Conservation (phyloP, 2,113 vertebrate genomes). For the Neodon shergylaensis region DNA sequence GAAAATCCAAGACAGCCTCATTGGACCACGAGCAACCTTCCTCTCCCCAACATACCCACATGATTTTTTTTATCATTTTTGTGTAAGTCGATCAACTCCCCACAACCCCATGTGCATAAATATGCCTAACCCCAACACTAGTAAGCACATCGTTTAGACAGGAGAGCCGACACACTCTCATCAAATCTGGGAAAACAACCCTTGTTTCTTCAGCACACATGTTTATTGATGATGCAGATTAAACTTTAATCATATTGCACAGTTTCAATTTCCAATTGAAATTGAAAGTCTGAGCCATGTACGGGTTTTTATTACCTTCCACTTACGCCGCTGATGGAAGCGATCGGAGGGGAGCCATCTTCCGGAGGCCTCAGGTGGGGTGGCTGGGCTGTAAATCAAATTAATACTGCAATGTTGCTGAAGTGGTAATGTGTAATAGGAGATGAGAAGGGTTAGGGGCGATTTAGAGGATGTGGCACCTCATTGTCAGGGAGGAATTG, state of each 20-base stretch:
- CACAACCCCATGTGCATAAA: accelerated
- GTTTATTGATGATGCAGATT: slow-evolving; percentile 83
- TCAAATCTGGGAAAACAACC: slow-evolving; percentile 21
- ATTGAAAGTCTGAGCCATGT: slow-evolving; percentile 75
- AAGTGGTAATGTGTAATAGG: not conserved
- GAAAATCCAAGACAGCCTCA: not conserved
- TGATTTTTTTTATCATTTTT: not conserved
- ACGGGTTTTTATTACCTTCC: slow-evolving; percentile 78
- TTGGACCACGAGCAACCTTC: not conserved
- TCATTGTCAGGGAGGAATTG: not conserved
- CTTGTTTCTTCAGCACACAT: slow-evolving; percentile 50
- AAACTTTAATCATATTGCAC: slow-evolving; percentile 82
- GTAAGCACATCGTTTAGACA: not conserved
- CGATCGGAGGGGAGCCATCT: slow-evolving; percentile 69
- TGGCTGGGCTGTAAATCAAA: slow-evolving; percentile 65
- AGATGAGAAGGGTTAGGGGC: slow-evolving; percentile 51
- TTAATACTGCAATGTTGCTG: not conserved
- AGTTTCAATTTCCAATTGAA: slow-evolving; percentile 82
- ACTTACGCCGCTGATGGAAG: slow-evolving; percentile 73
- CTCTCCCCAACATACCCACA: not conserved
- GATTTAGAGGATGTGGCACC: not conserved
- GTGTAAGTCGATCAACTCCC: not conserved
- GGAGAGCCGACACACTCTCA: not conserved
- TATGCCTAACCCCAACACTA: not conserved
- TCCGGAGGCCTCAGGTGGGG: slow-evolving; percentile 65